These are phyloP conservation scores for Spisula subtruncata DNA, from an alignment of 2,888 invertebrate genomes.

Conservation along the genomic window DNA sequence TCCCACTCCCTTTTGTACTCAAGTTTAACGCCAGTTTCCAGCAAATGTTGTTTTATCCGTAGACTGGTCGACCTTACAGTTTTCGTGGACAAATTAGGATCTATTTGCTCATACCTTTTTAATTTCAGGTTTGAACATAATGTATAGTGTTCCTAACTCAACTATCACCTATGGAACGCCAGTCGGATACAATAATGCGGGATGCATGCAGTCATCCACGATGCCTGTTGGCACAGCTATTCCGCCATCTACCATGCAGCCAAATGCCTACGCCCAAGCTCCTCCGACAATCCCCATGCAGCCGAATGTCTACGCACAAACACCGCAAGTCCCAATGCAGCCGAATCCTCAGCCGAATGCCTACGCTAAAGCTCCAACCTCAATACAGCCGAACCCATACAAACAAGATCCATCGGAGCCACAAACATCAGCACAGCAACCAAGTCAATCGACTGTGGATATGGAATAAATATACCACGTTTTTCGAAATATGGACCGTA, in stretches of 20 bases:
- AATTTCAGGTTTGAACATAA: neutral
- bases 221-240: neutral
- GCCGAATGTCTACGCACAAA: neutral
- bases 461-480: too few species aligned
- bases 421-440: too few species aligned
- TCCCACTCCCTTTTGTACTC: too few species aligned
- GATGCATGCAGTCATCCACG: neutral
- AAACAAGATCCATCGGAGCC: too few species aligned
- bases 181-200: neutral
- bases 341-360: neutral
- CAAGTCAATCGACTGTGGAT: too few species aligned
- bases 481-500: too few species aligned
- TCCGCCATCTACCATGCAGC: neutral
- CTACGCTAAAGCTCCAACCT: neutral
- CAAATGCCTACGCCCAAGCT: neutral
- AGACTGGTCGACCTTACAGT: too few species aligned
- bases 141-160: neutral
- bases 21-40: too few species aligned
- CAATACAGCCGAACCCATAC: too few species aligned
- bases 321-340: neutral
- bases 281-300: neutral
- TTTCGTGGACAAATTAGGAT: too few species aligned
- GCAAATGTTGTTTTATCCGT: too few species aligned
- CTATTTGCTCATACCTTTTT: neutral
- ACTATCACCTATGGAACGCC: neutral